phyloP scores from a whole-genome alignment of 2,888 invertebrate genomes.

The Ceramica pisi region DNA sequence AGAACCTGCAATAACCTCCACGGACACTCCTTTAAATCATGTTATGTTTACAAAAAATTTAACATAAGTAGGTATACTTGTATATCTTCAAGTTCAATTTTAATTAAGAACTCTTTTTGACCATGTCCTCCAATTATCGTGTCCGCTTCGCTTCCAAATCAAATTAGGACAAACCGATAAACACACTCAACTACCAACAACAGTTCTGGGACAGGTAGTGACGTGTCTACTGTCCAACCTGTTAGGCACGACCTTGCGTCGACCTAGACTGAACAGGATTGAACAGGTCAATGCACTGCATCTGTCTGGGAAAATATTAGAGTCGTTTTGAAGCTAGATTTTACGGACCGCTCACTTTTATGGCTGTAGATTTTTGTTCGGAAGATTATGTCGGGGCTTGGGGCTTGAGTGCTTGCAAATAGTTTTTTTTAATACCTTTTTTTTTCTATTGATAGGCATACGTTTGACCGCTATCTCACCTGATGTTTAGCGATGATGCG shows the following conservation, averaged over 20 bases:
- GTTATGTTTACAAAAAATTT: too few species aligned
- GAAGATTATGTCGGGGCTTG: not conserved
- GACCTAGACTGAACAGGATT: conserved; percentile 76
- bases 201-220: conserved; percentile 63
- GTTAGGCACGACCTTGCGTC: conserved; percentile 75
- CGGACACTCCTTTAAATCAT: too few species aligned
- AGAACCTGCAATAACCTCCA: too few species aligned
- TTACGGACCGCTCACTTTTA: conserved; percentile 34
- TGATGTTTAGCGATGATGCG: too few species aligned
- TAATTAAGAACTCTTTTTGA: not conserved
- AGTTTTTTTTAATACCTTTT: too few species aligned
- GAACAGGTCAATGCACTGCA: conserved; percentile 72
- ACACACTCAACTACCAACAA: conserved; percentile 14
- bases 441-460: too few species aligned
- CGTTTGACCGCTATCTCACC: too few species aligned
- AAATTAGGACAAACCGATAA: conserved; percentile 37
- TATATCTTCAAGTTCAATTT: not conserved
- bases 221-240: conserved; percentile 62
- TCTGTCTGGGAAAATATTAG: conserved; percentile 56
- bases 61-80: too few species aligned
- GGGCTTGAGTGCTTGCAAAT: not conserved
- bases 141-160: conserved; percentile 29
- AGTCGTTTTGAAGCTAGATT: conserved; percentile 50
- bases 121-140: conserved; percentile 19
- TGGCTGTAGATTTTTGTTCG: conserved; percentile 2